Evolutionary conservation across 1,140 invertebrate genomes (phyloP).

Genomic region (Magallana gigas): DNA sequence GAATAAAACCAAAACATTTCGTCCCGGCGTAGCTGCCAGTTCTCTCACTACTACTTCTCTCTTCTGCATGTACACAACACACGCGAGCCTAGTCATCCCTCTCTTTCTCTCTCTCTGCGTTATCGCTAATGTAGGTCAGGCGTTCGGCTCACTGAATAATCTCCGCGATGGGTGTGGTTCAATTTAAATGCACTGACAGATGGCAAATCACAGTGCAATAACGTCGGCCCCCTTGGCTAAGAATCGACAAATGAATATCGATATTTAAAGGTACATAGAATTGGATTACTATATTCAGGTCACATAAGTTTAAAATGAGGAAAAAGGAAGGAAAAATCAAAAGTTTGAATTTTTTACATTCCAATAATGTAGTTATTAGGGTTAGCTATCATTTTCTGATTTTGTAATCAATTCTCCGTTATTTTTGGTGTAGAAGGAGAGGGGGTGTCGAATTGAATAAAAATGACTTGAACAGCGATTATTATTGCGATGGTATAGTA

Average conservation of each 20-base stretch:
- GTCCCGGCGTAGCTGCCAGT: background rate
- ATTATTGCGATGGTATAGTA: too few species aligned
- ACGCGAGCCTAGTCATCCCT: background rate
- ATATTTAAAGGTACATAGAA: constrained; percentile 16
- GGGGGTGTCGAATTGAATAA: too few species aligned
- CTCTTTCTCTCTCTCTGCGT: background rate
- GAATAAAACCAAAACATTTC: background rate
- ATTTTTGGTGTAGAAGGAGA: too few species aligned
- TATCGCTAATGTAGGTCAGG: constrained; percentile 43
- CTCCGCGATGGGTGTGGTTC: constrained; percentile 20
- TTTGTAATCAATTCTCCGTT: too few species aligned
- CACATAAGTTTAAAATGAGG: too few species aligned
- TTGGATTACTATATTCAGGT: background rate
- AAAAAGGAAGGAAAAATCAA: too few species aligned
- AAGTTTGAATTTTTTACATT: too few species aligned
- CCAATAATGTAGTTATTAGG: too few species aligned
- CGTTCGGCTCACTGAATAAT: constrained; percentile 19
- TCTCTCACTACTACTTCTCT: background rate
- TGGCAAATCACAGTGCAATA: constrained; percentile 32
- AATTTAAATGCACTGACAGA: constrained; percentile 42
- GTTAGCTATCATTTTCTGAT: too few species aligned
- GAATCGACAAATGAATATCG: constrained; percentile 28
- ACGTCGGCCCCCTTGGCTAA: constrained; percentile 23
- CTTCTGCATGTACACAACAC: background rate
- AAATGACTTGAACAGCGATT: too few species aligned